These are phyloP conservation scores for Dermatemys mawii DNA, from an alignment of 2,113 vertebrate species.

Conservation along the genomic window DNA sequence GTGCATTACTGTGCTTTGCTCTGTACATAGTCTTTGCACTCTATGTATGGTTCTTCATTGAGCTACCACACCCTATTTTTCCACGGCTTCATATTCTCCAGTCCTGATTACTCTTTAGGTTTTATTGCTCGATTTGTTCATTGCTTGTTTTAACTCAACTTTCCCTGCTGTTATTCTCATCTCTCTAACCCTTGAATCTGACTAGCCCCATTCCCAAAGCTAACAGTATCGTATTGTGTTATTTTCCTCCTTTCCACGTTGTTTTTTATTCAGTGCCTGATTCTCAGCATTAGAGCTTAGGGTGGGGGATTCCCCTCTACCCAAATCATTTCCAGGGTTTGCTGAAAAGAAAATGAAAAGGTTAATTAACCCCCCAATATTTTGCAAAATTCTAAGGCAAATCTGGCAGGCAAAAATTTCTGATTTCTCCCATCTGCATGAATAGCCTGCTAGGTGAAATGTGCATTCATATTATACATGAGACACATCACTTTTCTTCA, in stretches of 20 bases:
- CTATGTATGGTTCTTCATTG: background rate
- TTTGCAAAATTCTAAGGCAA: background rate
- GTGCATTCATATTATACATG: background rate
- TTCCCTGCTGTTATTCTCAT: background rate
- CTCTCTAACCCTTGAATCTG: background rate
- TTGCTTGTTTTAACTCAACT: background rate
- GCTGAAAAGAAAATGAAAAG: background rate
- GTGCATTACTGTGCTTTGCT: background rate
- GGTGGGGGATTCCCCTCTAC: too few species aligned
- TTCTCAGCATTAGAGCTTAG: background rate
- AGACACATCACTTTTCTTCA: background rate
- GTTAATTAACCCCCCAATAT: background rate
- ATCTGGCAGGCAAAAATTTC: background rate
- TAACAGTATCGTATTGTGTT: background rate
- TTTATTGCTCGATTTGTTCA: background rate
- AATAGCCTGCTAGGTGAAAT: background rate
- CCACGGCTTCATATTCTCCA: background rate
- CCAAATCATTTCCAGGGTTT: background rate
- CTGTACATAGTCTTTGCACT: background rate
- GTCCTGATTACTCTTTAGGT: background rate
- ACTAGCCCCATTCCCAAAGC: background rate
- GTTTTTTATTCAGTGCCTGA: background rate
- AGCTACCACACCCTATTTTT: background rate
- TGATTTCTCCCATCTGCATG: background rate
- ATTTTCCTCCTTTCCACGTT: background rate